Base-by-base conservation (phyloP, 2,888 invertebrate species). In the Ernsta delagoae region DNA sequence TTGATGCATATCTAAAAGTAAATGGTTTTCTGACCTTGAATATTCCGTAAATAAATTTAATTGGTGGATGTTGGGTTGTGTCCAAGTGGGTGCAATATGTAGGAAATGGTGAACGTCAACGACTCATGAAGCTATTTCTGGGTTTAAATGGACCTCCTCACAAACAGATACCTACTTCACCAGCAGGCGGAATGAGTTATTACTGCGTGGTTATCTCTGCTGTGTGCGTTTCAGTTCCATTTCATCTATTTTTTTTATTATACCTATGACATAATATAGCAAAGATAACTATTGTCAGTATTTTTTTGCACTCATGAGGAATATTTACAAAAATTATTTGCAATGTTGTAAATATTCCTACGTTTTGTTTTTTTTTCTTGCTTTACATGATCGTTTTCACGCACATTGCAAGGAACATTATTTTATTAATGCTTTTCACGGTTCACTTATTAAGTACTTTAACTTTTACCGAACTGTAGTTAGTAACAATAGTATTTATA, bases 351-450 rank as follows among this genome's bases (percentile, higher is more conserved):
- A 16, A 16, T 16, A 16, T 16, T 16, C 16, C 16, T 16, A 39
- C 6, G 39, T 39, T 39, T 39, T 39, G 39, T 7, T 41, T 41
- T 41, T 78, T 84, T 83, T 77, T 34, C 83, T 83, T 80, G 89
- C 88, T 89, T 90, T 81, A 81, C 83, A 86, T 84, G 80, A 84
- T 79, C 78, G 79, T 76, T 71, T 83, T 80, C 9, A 86, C 82
- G 81, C 85, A 82, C 86, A 87, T 90, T 90, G 86, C 90, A 91
- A 90, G 91, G 91, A 90, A 83, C 85, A 89, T 90, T 90, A 89
- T 88, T 90, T 36, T 34, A 57, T 36, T 81, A 82, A 79, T 72
- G 81, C 85, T 83, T 82, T 65, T 69, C 78, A 78, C 73, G 31
- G 4, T 31, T 31, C 31, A 31, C 31, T 31, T 31, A 31, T 31